Evolutionary conservation across 2,113 vertebrate genomes (phyloP).

Genomic region (Gasterosteus aculeatus): DNA sequence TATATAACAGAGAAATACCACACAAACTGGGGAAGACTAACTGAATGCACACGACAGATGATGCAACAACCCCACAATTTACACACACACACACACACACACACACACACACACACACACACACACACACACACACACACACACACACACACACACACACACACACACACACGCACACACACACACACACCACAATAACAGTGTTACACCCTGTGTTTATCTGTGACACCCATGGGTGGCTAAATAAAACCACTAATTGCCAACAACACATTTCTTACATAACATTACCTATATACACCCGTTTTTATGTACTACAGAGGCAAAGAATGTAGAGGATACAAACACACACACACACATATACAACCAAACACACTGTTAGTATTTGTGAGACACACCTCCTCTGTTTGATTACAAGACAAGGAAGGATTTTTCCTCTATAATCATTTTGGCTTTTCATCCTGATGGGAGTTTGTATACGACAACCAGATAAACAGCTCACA

Average conservation of each 20-base stretch:
- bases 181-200: constrained; percentile 17
- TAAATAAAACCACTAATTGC: not conserved
- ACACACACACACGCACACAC: too few species aligned
- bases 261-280: not conserved
- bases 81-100: too few species aligned
- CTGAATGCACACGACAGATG: not conserved
- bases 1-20: not conserved
- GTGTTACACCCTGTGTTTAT: not conserved
- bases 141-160: too few species aligned
- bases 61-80: not conserved
- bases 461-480: constrained; percentile 10
- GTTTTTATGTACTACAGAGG: not conserved
- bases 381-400: constrained; percentile 26
- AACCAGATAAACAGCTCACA: constrained; percentile 36
- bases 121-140: too few species aligned
- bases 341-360: not conserved
- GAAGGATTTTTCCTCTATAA: constrained; percentile 40
- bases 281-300: not conserved
- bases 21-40: not conserved
- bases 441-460: constrained; percentile 44
- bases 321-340: not conserved
- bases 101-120: too few species aligned
- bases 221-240: constrained; percentile 6
- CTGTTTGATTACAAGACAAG: constrained; percentile 45
- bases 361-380: not conserved